phyloP scores from a whole-genome alignment of 2,797 vertebrate species.

The Dendrocincla tyrannina region DNA sequence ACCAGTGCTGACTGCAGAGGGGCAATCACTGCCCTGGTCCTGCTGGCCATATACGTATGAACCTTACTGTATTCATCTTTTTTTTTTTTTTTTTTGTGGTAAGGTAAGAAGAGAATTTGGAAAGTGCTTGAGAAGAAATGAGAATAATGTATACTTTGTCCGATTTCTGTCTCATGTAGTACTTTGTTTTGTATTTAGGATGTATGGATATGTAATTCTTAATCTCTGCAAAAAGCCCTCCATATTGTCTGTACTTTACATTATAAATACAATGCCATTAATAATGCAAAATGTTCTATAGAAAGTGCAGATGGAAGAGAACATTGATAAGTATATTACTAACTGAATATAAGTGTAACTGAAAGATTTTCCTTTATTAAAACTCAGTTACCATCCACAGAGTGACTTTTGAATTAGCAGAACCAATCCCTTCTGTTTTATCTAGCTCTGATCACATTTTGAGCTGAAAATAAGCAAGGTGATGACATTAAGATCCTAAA shows the following conservation, averaged over 20 bases:
- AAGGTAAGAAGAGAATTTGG: not conserved
- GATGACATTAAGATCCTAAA: not conserved
- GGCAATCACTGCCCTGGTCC: not conserved
- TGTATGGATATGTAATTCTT: not conserved
- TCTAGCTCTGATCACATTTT: not conserved
- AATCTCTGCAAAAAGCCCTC: not conserved
- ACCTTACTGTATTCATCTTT: not conserved
- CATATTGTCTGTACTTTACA: not conserved
- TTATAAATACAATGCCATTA: not conserved
- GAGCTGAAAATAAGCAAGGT: not conserved
- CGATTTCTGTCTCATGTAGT: not conserved
- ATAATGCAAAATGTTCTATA: not conserved
- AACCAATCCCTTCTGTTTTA: not conserved
- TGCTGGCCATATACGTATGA: not conserved
- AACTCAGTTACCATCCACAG: not conserved
- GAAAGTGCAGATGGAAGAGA: not conserved
- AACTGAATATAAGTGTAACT: not conserved
- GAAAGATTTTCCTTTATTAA: not conserved
- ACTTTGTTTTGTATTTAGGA: not conserved
- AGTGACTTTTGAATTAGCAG: not conserved
- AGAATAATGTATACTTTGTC: not conserved
- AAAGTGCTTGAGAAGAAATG: not conserved
- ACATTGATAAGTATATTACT: not conserved
- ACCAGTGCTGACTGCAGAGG: rapidly evolving
- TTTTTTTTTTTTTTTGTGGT: not conserved